Evolutionary conservation across 2,888 invertebrate species (phyloP).

Genomic region (Hyalella azteca): DNA sequence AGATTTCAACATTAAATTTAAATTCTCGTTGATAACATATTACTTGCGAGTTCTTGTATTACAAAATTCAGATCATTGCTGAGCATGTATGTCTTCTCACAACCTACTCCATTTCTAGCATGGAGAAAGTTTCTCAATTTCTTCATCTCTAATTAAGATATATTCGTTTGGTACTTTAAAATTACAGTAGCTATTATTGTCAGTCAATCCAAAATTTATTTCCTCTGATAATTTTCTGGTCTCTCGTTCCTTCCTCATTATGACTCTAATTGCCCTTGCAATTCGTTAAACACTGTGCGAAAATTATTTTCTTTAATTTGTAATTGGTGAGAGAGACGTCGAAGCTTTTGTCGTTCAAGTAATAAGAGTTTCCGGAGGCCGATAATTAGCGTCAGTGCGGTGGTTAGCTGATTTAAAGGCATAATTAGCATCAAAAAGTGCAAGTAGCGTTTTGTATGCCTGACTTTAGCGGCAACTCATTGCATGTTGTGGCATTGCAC

Average conservation of each 20-base stretch:
- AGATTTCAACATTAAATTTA: no score
- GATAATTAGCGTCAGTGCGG: neutral
- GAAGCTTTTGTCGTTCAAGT: neutral
- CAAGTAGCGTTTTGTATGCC: slow-evolving; percentile 10
- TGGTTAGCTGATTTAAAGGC: slow-evolving; percentile 15
- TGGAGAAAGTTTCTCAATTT: no score
- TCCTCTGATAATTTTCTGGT: neutral
- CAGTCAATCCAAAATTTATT: neutral
- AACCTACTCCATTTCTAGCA: no score
- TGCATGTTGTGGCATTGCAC: slow-evolving; percentile 20
- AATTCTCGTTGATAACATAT: no score
- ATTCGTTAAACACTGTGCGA: neutral
- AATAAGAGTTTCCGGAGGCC: neutral
- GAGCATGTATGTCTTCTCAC: no score
- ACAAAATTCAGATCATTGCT: no score
- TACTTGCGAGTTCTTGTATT: no score
- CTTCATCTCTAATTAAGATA: no score
- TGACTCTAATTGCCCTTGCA: neutral
- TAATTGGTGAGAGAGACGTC: neutral
- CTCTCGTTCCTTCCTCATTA: neutral
- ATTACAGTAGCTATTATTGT: neutral
- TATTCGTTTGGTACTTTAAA: neutral
- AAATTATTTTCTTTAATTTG: neutral
- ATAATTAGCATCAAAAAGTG: slow-evolving; percentile 4
- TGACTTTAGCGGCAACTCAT: neutral